phyloP scores from a whole-genome alignment of 2,113 vertebrate genomes.

The Solea senegalensis region DNA sequence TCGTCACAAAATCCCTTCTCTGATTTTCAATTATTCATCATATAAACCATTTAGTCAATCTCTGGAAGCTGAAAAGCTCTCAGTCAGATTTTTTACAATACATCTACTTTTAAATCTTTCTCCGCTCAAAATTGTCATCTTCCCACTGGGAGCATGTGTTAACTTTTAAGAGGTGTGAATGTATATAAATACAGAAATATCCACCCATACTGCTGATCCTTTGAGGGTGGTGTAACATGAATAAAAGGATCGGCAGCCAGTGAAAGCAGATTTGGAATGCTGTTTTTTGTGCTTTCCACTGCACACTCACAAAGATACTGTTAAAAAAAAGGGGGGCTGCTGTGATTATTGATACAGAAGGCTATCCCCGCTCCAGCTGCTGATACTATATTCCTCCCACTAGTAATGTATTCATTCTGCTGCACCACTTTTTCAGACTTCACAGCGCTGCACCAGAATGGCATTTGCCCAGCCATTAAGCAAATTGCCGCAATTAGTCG shows the following conservation, averaged over 20 bases:
- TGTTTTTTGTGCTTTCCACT: background rate
- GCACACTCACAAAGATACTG: background rate
- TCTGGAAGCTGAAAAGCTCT: constrained; percentile 11
- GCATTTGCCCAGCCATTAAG: background rate
- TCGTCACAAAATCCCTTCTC: constrained; percentile 40
- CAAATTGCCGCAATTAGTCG: constrained; percentile 8
- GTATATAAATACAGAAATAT: too few species aligned
- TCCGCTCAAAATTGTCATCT: too few species aligned
- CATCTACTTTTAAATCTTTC: background rate
- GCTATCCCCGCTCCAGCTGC: background rate
- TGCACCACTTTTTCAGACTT: background rate
- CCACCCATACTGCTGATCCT: too few species aligned
- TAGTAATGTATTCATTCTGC: background rate
- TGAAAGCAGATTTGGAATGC: constrained; percentile 5
- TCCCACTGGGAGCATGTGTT: too few species aligned
- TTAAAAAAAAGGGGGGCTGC: constrained; percentile 1
- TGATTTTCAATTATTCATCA: constrained; percentile 28
- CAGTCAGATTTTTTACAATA: background rate
- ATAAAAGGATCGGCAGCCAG: constrained; percentile 1
- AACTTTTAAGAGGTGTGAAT: too few species aligned
- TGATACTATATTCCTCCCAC: constrained; percentile 1
- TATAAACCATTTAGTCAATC: constrained; percentile 28
- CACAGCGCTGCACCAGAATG: background rate
- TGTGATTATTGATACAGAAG: constrained; percentile 29
- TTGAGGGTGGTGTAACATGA: background rate